phyloP scores from a whole-genome alignment of 1,140 invertebrate genomes.

The Nasonia vitripennis region DNA sequence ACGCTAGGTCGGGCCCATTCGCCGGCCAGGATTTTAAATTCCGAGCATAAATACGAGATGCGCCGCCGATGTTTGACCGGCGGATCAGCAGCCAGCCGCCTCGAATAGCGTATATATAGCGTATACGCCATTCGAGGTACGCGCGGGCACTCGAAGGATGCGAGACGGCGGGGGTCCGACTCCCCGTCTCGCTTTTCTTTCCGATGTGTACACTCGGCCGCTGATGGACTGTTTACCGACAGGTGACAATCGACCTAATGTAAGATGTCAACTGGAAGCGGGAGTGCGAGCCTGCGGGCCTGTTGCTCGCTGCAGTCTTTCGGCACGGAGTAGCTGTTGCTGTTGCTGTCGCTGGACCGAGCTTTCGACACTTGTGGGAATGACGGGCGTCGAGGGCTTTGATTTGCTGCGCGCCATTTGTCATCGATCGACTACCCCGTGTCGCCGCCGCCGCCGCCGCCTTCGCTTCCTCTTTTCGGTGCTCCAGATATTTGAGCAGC shows the following conservation, averaged over 20 bases:
- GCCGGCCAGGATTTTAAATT: constrained; percentile 24
- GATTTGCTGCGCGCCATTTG: constrained; percentile 31
- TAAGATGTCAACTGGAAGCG: constrained; percentile 21
- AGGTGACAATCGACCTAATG: constrained; percentile 38
- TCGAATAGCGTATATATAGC: neutral
- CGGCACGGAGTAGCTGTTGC: neutral
- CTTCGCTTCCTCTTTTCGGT: neutral
- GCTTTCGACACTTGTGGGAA: constrained; percentile 34
- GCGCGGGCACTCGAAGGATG: neutral
- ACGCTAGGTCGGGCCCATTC: neutral
- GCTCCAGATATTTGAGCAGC: no score
- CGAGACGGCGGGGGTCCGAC: neutral
- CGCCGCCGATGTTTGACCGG: constrained; percentile 4
- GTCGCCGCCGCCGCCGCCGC: neutral
- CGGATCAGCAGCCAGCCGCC: constrained; percentile 5
- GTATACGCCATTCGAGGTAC: no score
- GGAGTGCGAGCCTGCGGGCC: neutral
- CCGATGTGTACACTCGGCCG: neutral
- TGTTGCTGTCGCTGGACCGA: neutral
- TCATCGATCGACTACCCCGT: neutral
- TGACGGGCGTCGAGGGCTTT: neutral
- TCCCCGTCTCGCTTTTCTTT: neutral
- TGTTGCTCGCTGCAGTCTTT: neutral
- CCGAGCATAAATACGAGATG: constrained; percentile 10
- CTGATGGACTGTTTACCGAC: constrained; percentile 35